These are phyloP conservation scores for Ellobium chinense DNA, from an alignment of 2,888 invertebrate genomes.

Conservation along the genomic window DNA sequence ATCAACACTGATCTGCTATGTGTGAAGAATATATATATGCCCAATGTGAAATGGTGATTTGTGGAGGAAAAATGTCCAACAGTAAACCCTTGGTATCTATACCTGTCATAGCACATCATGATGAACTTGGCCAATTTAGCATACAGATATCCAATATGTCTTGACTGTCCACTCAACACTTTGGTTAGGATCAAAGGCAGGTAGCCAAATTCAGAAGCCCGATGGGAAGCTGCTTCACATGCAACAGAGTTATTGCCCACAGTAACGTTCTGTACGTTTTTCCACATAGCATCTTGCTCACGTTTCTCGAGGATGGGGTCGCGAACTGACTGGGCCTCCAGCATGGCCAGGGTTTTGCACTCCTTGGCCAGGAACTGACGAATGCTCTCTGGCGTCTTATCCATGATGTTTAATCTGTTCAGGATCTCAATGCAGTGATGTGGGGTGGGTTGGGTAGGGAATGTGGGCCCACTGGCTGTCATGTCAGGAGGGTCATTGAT, in stretches of 20 bases:
- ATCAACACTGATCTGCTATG: background rate
- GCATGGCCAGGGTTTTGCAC: background rate
- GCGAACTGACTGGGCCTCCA: background rate
- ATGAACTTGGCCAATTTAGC: conserved; percentile 68
- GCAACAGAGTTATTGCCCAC: conserved; percentile 88
- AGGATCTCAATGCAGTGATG: conserved; percentile 84
- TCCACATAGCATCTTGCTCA: background rate
- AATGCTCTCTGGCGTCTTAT: conserved; percentile 82
- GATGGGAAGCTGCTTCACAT: conserved; percentile 82
- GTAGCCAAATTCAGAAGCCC: conserved; percentile 83
- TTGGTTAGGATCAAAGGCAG: conserved; percentile 85
- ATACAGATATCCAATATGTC: conserved; percentile 64
- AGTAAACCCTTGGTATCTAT: conserved; percentile 21
- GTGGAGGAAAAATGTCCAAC: background rate
- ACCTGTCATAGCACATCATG: conserved; percentile 49
- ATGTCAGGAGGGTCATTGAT: conserved; percentile 92
- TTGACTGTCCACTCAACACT: conserved; percentile 86
- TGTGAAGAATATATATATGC: background rate
- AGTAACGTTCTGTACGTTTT: conserved; percentile 83
- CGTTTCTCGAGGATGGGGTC: background rate
- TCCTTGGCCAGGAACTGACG: conserved; percentile 49
- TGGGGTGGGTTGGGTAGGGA: conserved; percentile 80
- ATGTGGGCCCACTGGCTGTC: conserved; percentile 97
- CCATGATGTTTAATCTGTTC: conserved; percentile 82
- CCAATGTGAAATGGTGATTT: background rate